Evolutionary conservation across 2,797 vertebrate genomes (phyloP).

Genomic region (Gymnodraco acuticeps): DNA sequence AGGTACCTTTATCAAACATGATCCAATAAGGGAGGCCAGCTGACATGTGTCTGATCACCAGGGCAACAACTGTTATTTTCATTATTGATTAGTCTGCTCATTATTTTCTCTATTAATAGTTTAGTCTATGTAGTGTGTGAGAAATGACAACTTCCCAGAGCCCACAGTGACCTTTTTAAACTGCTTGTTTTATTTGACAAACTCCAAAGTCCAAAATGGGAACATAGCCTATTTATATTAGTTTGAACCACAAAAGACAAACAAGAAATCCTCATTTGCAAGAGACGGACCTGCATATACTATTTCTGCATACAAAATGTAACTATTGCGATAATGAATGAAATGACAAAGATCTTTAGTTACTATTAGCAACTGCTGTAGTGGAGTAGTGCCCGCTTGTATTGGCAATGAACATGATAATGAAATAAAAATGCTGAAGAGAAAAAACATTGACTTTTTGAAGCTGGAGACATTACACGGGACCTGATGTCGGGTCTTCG

Average conservation of each 20-base stretch:
- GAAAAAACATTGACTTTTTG: background rate
- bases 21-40: background rate
- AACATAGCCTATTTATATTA: background rate
- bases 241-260: background rate
- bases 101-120: constrained; percentile 8
- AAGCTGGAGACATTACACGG: background rate
- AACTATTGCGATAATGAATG: too few relatives aligned
- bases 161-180: constrained; percentile 2
- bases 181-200: background rate
- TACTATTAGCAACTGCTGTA: background rate
- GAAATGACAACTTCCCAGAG: background rate
- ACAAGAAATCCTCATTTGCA: background rate
- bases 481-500: background rate
- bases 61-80: background rate
- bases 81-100: background rate
- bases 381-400: background rate
- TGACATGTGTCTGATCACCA: background rate
- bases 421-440: too few relatives aligned
- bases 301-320: background rate
- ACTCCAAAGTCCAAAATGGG: background rate
- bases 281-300: background rate
- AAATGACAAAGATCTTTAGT: background rate
- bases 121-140: background rate
- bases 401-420: too few relatives aligned
- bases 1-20: background rate